phyloP scores from a whole-genome alignment of 1,140 invertebrate genomes.

The Papilio aristodemus region DNA sequence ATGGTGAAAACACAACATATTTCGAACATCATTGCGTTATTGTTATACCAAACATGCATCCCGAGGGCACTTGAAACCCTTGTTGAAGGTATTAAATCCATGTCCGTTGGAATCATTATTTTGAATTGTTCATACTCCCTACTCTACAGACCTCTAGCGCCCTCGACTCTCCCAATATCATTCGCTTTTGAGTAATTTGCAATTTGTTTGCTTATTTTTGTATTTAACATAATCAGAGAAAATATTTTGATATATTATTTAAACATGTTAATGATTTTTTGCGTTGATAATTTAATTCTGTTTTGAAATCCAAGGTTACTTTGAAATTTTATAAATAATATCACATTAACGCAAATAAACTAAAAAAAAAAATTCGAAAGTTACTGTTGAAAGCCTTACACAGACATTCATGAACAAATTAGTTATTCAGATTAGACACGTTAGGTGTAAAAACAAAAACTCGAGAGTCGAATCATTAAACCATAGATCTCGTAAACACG shows the following conservation, averaged over 20 bases:
- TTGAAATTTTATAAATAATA: no score
- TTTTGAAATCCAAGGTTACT: no score
- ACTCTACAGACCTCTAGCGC: constrained; percentile 9
- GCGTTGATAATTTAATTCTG: no score
- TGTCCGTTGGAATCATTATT: constrained; percentile 25
- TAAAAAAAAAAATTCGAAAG: no score
- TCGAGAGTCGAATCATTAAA: background rate
- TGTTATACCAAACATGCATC: background rate
- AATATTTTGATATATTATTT: background rate
- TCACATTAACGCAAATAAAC: no score
- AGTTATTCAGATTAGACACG: no score
- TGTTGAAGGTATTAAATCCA: constrained; percentile 15
- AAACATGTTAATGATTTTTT: no score
- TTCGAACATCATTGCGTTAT: background rate
- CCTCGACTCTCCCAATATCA: constrained; percentile 7
- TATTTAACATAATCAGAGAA: background rate
- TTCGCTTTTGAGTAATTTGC: constrained; percentile 5
- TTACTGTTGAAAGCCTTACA: no score
- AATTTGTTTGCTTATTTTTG: background rate
- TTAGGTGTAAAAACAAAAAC: background rate
- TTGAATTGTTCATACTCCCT: background rate
- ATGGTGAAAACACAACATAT: background rate
- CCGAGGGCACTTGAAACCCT: constrained; percentile 4
- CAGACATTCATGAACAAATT: no score
- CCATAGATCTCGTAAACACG: constrained; percentile 11